Evolutionary conservation across 2,797 vertebrate genomes (phyloP).

Genomic region (Typhlichthys eigenmanni): DNA sequence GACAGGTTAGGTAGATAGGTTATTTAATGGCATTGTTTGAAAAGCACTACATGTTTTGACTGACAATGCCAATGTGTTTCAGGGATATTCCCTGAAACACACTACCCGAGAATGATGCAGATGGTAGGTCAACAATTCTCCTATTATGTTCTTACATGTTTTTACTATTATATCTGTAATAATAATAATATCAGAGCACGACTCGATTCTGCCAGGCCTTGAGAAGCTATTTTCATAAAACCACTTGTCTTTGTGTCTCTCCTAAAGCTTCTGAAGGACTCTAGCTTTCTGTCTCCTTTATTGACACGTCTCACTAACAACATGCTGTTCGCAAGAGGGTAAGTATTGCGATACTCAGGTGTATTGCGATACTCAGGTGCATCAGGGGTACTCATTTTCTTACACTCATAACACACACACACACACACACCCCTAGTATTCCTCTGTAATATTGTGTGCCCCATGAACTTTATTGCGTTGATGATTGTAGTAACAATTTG

Average conservation of each 20-base stretch:
- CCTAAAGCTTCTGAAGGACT: constrained; percentile 89
- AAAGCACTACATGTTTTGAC: neutral
- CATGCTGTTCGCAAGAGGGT: constrained; percentile 87
- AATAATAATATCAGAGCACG: no score
- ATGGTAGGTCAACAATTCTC: constrained; percentile 73
- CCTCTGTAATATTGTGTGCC: no score
- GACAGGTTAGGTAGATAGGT: neutral
- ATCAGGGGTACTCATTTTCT: no score
- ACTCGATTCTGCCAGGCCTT: no score
- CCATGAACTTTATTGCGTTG: no score
- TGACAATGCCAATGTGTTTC: neutral
- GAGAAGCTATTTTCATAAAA: neutral
- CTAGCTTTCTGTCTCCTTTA: constrained; percentile 80
- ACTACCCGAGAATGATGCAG: constrained; percentile 87
- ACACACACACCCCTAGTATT: no score
- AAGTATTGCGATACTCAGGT: constrained; percentile 38
- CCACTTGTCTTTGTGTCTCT: constrained; percentile 9
- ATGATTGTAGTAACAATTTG: no score
- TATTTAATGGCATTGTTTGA: neutral
- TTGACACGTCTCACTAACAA: constrained; percentile 88
- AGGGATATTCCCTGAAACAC: constrained; percentile 92
- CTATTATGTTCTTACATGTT: neutral
- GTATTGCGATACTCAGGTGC: no score
- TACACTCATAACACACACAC: no score
- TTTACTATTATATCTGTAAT: no score